Evolutionary conservation across 2,113 vertebrate genomes (phyloP).

Genomic region (Pipra filicauda): DNA sequence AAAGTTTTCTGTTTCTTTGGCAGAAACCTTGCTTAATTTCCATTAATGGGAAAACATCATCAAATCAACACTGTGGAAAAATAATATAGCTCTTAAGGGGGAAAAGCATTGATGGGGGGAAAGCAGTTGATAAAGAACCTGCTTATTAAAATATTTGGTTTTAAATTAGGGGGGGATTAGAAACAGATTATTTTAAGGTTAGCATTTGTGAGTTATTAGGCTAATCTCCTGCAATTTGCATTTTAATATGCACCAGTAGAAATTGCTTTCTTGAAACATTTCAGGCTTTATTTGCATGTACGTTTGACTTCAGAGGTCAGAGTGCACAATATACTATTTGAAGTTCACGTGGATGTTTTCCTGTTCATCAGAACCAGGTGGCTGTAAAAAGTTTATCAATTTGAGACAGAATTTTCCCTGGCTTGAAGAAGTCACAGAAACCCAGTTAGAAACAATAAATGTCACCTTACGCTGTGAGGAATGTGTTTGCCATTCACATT

Average conservation of each 20-base stretch:
- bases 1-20: background rate
- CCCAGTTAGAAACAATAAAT: background rate
- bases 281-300: background rate
- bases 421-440: background rate
- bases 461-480: background rate
- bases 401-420: background rate
- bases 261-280: background rate
- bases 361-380: background rate
- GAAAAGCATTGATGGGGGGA: background rate
- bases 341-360: background rate
- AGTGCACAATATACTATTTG: background rate
- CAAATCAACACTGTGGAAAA: background rate
- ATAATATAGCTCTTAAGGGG: background rate
- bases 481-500: background rate
- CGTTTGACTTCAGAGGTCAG: background rate
- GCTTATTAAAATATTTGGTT: background rate
- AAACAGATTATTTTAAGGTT: background rate
- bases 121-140: background rate
- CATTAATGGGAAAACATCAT: background rate
- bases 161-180: background rate
- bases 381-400: background rate
- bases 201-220: background rate
- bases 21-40: background rate
- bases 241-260: background rate
- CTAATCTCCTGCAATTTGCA: background rate